These are phyloP conservation scores for Salarias fasciatus DNA, from an alignment of 2,797 vertebrate genomes.

Conservation along the genomic window DNA sequence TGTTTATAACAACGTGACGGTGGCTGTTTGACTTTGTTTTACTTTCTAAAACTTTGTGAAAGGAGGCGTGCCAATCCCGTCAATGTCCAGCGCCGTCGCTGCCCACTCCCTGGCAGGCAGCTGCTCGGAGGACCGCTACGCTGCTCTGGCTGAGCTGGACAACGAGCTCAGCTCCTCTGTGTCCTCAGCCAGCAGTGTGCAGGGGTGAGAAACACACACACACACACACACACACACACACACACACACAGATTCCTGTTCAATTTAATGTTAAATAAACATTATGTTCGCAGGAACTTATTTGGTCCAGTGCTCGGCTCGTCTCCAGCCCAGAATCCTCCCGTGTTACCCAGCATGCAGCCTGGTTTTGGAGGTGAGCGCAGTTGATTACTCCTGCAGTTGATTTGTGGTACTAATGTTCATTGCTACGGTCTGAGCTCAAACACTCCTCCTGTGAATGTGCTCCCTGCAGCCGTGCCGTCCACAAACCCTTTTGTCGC, in stretches of 20 bases:
- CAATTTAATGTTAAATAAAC: too few species aligned
- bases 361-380: conserved; percentile 91
- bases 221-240: not conserved
- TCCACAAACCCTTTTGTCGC: conserved; percentile 97
- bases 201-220: conserved; percentile 70
- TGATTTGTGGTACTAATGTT: too few species aligned
- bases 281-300: conserved; percentile 80
- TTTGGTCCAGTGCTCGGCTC: conserved; percentile 91
- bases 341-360: conserved; percentile 88
- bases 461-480: conserved; percentile 81
- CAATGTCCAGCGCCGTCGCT: conserved; percentile 80
- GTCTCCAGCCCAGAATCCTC: conserved; percentile 87
- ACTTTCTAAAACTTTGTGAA: conserved; percentile 30
- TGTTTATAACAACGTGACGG: not conserved
- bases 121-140: conserved; percentile 89
- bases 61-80: conserved; percentile 78
- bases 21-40: conserved; percentile 1
- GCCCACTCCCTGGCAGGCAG: conserved; percentile 79
- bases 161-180: conserved; percentile 89
- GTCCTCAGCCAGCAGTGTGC: conserved; percentile 82
- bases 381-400: conserved; percentile 9
- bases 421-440: conserved; percentile 4
- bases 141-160: conserved; percentile 92
- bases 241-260: too few species aligned
- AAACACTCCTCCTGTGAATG: conserved; percentile 17